Percentiles rank a stretch among this genome's conserved stretches.
Conservation (phyloP, 53 echinoderm and acorn worm species). For the Glandiceps talaboti region DNA sequence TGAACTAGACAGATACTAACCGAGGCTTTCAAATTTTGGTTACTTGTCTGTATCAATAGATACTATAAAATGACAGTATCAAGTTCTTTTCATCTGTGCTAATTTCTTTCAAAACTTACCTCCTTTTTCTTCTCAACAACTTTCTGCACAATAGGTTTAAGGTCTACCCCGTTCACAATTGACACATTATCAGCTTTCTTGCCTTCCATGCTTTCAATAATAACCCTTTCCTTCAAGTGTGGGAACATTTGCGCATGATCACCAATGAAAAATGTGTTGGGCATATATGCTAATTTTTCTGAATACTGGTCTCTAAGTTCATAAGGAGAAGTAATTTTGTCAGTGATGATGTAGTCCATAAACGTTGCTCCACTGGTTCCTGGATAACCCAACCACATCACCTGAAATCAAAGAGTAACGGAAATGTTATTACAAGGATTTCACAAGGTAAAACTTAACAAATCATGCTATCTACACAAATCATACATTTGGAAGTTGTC, state of each 20-base stretch:
- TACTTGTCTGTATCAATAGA: too few relatives aligned
- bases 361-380: slow-evolving; percentile 97
- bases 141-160: slow-evolving; percentile 24
- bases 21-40: too few relatives aligned
- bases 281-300: slow-evolving; percentile 93
- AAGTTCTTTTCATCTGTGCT: too few relatives aligned
- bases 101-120: too few relatives aligned
- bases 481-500: too few relatives aligned
- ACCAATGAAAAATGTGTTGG: slow-evolving; percentile 92
- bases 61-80: too few relatives aligned
- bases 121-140: slow-evolving; percentile 51
- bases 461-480: too few relatives aligned
- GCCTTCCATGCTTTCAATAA: slow-evolving; percentile 63
- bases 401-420: too few relatives aligned
- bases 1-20: too few relatives aligned
- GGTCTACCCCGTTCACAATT: slow-evolving; percentile 64
- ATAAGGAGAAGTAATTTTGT: slow-evolving; percentile 64
- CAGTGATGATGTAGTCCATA: slow-evolving; percentile 97
- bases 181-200: slow-evolving; percentile 57
- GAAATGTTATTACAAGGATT: too few relatives aligned
- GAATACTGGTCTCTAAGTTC: slow-evolving; percentile 90
- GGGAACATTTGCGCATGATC: slow-evolving; percentile 99
- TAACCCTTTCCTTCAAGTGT: slow-evolving; percentile 72
- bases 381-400: slow-evolving; percentile 98
- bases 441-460: too few relatives aligned